Evolutionary conservation across 2,113 vertebrate species (phyloP).

Genomic region (Scomber scombrus): DNA sequence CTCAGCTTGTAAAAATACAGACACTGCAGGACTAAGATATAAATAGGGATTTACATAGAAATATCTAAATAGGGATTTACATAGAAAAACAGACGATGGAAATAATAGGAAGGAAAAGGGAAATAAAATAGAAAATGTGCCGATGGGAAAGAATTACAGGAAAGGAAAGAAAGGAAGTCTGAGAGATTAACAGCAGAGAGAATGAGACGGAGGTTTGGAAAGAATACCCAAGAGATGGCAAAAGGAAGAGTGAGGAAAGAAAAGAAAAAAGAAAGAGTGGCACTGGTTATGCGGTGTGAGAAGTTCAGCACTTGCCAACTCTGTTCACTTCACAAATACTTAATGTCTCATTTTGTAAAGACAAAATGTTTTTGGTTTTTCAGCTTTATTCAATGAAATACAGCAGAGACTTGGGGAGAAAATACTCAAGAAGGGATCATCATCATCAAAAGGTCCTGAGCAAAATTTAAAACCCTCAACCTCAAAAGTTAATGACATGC

Average conservation of each 20-base stretch:
- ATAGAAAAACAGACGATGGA: background rate
- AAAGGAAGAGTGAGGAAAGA: slow-evolving; percentile 17
- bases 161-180: slow-evolving; percentile 22
- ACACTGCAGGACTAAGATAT: background rate
- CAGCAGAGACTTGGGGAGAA: slow-evolving; percentile 1
- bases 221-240: slow-evolving; percentile 19
- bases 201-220: slow-evolving; percentile 31
- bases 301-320: slow-evolving; percentile 49
- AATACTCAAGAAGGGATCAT: slow-evolving; percentile 21
- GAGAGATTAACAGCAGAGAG: slow-evolving; percentile 24
- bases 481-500: slow-evolving; percentile 68
- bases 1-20: slow-evolving; percentile 53
- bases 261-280: slow-evolving; percentile 29
- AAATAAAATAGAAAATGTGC: slow-evolving; percentile 20
- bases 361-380: slow-evolving; percentile 44
- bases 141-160: slow-evolving; percentile 15
- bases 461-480: slow-evolving; percentile 56
- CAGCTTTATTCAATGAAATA: slow-evolving; percentile 31
- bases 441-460: slow-evolving; percentile 56
- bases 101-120: slow-evolving; percentile 29
- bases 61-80: slow-evolving; percentile 20
- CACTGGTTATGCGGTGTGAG: slow-evolving; percentile 58
- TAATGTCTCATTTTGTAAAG: slow-evolving; percentile 54
- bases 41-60: slow-evolving; percentile 19
- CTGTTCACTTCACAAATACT: slow-evolving; percentile 40